These are phyloP conservation scores for Parnassius orleans DNA, from an alignment of 2,888 invertebrate species.

Conservation along the genomic window DNA sequence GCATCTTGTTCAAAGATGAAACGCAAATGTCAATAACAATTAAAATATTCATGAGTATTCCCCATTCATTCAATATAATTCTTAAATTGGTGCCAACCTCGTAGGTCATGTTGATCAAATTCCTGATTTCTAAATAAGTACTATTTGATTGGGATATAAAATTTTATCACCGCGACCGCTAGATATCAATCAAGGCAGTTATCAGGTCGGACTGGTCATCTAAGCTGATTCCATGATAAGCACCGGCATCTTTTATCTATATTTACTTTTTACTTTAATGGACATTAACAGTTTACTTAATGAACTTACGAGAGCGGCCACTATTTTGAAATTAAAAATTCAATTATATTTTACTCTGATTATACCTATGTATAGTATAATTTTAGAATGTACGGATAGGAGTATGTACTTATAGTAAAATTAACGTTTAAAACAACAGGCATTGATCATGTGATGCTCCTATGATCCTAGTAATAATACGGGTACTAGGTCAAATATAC, in stretches of 20 bases:
- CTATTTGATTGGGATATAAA: constrained; percentile 76
- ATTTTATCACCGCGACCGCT: constrained; percentile 60
- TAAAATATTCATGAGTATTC: constrained; percentile 5
- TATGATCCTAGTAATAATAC: no score
- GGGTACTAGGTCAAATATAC: no score
- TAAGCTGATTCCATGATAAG: constrained; percentile 44
- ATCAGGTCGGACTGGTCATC: constrained; percentile 46
- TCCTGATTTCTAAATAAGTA: constrained; percentile 50
- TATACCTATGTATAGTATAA: no score
- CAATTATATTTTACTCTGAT: no score
- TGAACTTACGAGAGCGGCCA: background rate
- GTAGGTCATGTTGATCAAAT: constrained; percentile 14
- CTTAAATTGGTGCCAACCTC: constrained; percentile 17
- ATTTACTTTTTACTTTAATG: constrained; percentile 37
- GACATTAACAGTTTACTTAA: constrained; percentile 38
- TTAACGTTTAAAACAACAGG: no score
- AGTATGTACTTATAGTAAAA: no score
- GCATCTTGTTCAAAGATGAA: background rate
- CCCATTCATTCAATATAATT: constrained; percentile 28
- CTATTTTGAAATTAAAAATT: background rate
- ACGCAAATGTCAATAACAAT: constrained; percentile 1
- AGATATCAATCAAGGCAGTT: constrained; percentile 60
- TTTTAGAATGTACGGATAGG: no score
- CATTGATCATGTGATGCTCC: no score
- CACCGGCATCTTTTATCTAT: constrained; percentile 54